Evolutionary conservation across 2,113 vertebrate genomes (phyloP), one percentile per base, ranked within the genome.

Genomic region (Sander lucioperca): DNA sequence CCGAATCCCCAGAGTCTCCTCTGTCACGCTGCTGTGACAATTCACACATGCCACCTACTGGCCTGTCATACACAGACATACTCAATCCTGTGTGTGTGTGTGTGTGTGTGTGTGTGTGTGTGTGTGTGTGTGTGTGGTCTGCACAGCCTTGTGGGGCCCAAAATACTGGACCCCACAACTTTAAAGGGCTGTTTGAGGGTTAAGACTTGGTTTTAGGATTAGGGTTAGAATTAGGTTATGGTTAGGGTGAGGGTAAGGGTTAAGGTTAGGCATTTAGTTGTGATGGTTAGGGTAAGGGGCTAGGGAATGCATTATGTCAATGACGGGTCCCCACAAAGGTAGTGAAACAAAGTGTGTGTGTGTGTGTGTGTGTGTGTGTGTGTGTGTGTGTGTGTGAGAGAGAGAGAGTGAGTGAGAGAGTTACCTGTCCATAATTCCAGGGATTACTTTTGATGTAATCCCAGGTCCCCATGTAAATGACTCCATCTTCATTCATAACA

Each of bases 371-470:
- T 43, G 15, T 43, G 21, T 48, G 27, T 67, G 23, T 56, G 51
- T 51, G 36, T 57, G 48, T 71, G 36, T 47, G 27, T 33, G 47
- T 66, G 63, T 59, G 23, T 57, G n/a, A n/a, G n/a, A n/a, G n/a
- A n/a, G n/a, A n/a, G n/a, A n/a, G n/a, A n/a, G n/a, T n/a, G n/a
- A n/a, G n/a, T n/a, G n/a, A n/a, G n/a, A n/a, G n/a, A 27, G 36
- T 50, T 92, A 97, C 97, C 95, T 98, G 97, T 86, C 97, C 97
- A 3, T 95, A 98, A 87, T 96, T 96, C 97, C 97, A 98, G n/a
- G 93, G 90, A 13, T 91, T 78, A 0, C 91, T 83, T 1, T 6
- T 59, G 74, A 97, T 97, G 87, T 93, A 66, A 59, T 96, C 87
- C 90, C 88, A 95, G 74, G 90, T 91, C 0, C 97, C 97, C 53